Evolutionary conservation across 2,888 invertebrate genomes (phyloP), one percentile per base, ranked within the genome.

Genomic region (Plebejus melissa): DNA sequence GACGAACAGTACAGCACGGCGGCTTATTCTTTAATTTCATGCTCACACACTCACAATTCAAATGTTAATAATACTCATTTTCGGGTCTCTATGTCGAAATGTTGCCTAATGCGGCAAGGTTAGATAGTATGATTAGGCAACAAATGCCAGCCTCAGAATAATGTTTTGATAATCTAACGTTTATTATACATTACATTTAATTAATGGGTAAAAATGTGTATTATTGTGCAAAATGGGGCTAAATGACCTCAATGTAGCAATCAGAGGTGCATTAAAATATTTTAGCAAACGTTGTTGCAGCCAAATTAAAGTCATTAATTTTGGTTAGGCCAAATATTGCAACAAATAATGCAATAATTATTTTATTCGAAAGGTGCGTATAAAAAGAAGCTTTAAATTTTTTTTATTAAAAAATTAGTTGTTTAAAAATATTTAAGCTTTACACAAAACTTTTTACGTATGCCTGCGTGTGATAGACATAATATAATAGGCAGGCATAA

Each of bases 71-170:
- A 60, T 75, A 75, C 58, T 79, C 76, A 81, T 80, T 81, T 80
- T 81, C 78, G 80, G 82, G 80, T 82, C 81, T 81, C 82, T 79
- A 80, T 82, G 81, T 83, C 81, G 79, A 81, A 82, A 79, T 78
- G 80, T 88, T 90, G 87, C 86, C 81, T 83, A 87, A 90, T 84
- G 79, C 81, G 75, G 80, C 88, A 87, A 88, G 88, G 90, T 88
- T 85, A 85, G 79, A 79, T 81, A 77, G 80, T 79, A 79, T 79
- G 82, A 84, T 88, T 88, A 85, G 79, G 84, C 81, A 87, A 87
- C 79, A 77, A 80, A 80, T 80, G 80, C 80, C 80, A 82, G 81
- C 81, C 80, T 82, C 81, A 80, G 80, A 83, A 81, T 80, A 82
- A 81, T 83, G 82, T 82, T 72, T 72, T 83, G 81, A 85, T 86